phyloP scores from a whole-genome alignment of 2,888 invertebrate genomes.

The Heterodera filipjevi region DNA sequence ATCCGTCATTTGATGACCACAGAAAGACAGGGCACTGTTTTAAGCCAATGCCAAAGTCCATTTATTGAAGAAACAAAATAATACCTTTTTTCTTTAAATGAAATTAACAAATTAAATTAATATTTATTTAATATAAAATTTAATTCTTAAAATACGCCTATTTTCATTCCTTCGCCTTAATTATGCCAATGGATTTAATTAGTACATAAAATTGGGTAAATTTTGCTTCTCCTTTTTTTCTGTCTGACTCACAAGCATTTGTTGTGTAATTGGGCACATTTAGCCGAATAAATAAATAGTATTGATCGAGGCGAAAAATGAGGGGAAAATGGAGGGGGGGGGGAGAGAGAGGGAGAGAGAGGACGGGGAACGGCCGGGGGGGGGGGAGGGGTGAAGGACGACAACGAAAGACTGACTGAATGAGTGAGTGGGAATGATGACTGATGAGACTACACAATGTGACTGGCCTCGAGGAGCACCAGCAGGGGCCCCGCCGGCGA shows the following conservation, averaged over 20 bases:
- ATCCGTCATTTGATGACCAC: neutral
- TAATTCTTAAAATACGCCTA: no score
- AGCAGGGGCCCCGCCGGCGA: no score
- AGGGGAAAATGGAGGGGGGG: neutral
- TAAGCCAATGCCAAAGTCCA: neutral
- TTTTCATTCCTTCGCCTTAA: no score
- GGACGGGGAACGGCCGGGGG: neutral
- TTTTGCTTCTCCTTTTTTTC: neutral
- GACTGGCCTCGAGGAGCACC: no score
- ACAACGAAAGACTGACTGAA: no score
- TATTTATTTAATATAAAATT: no score
- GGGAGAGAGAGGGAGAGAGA: neutral
- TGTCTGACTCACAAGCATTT: neutral
- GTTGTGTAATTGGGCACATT: neutral
- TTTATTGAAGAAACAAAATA: neutral
- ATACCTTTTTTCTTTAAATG: neutral
- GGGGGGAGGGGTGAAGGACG: neutral
- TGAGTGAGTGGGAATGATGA: no score
- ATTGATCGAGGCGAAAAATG: slow-evolving; percentile 1
- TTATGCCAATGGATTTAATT: no score
- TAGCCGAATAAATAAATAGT: neutral
- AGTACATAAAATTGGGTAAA: no score
- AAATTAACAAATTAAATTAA: neutral
- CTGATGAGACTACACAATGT: no score
- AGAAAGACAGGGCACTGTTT: slow-evolving; percentile 4